Evolutionary conservation across 2,113 vertebrate genomes (phyloP), one percentile per base, ranked within the genome.

Genomic region (Platichthys stellatus): DNA sequence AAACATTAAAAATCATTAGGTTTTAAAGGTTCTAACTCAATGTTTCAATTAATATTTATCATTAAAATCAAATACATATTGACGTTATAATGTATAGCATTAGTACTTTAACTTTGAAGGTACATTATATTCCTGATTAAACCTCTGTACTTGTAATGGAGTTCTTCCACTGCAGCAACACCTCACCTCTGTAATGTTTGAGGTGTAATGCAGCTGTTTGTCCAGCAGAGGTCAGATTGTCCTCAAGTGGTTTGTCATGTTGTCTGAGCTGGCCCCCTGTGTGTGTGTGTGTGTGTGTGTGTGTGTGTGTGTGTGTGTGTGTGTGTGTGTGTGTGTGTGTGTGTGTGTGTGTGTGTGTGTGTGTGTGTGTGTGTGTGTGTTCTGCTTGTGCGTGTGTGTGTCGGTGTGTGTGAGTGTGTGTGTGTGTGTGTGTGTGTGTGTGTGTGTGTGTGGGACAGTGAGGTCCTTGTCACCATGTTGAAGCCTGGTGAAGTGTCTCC

Each of bases 381-480:
- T n/a, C n/a, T n/a, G n/a, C n/a, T n/a, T n/a, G n/a, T n/a, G n/a
- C n/a, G n/a, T n/a, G n/a, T n/a, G n/a, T n/a, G n/a, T n/a, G n/a
- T n/a, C n/a, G n/a, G n/a, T n/a, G n/a, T n/a, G 24, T 24, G 24
- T 24, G 24, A 1, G 24, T 24, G 24, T 24, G 24, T 24, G 24
- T 24, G 24, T 24, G 24, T 24, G 24, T 24, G 24, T 24, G 24
- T 24, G 24, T 24, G 24, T 24, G 24, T 24, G 24, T 24, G 24
- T 24, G 24, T 24, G 24, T 28, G 28, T 28, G 3, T 49, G 47
- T 49, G 47, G 80, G 90, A 93, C 92, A 93, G 79, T 57, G 80
- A 89, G 84, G 67, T 88, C 92, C 84, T 91, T 92, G 92, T 94
- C 89, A 85, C 91, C 93, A 88, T 86, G 96, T 21, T 86, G 70